Percentiles rank a stretch among this genome's conserved stretches.
phyloP scores from a whole-genome alignment of 2,797 vertebrate genomes.

The Siniperca scherzeri region DNA sequence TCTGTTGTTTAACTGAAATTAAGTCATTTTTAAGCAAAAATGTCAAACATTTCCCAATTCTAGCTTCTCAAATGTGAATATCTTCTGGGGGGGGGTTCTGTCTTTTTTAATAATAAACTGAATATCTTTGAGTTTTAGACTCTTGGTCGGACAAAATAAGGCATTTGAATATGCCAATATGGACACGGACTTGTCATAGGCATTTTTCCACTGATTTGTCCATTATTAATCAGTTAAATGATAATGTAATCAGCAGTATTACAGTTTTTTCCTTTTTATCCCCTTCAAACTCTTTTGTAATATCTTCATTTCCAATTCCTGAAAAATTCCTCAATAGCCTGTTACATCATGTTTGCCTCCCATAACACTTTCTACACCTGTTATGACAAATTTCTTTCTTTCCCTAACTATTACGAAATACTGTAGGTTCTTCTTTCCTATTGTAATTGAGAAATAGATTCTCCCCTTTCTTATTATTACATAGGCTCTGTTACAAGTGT shows the following conservation, averaged over 20 bases:
- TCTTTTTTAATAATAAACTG: neutral
- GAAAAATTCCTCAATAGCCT: neutral
- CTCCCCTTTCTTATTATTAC: slow-evolving; percentile 21
- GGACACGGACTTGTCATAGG: fast-evolving
- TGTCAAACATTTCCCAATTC: neutral
- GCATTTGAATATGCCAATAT: neutral
- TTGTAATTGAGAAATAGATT: slow-evolving; percentile 14
- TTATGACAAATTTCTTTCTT: neutral
- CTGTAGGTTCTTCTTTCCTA: neutral
- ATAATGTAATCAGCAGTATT: neutral
- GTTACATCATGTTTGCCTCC: slow-evolving; percentile 9
- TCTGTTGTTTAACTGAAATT: neutral
- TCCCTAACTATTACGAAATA: slow-evolving; percentile 3
- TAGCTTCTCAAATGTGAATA: neutral
- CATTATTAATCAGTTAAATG: neutral
- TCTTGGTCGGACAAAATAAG: fast-evolving
- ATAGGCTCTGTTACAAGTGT: neutral
- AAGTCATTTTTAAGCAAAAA: neutral
- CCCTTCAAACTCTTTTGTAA: neutral
- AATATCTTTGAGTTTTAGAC: neutral
- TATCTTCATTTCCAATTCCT: neutral
- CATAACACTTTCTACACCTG: neutral
- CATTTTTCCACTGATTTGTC: neutral
- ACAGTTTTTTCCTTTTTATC: too few species aligned
- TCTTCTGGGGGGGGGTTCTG: neutral